These are phyloP conservation scores for Danio aesculapii DNA, from an alignment of 2,797 vertebrate genomes.

Conservation along the genomic window DNA sequence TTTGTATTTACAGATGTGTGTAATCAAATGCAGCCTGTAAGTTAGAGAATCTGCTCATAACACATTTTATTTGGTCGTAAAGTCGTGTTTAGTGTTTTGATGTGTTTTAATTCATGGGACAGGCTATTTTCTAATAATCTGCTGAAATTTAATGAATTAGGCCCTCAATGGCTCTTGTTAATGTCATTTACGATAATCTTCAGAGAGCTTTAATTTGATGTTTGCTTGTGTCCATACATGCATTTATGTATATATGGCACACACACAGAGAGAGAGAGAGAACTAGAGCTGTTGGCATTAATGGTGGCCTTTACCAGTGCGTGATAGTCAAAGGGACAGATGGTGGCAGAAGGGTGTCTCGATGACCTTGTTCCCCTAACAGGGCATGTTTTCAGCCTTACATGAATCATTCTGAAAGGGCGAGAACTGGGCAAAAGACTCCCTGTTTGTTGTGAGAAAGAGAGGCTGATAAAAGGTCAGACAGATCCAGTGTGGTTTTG, in stretches of 20 bases:
- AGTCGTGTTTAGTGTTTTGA: background rate
- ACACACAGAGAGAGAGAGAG: background rate
- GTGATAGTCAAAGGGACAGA: slow-evolving; percentile 49
- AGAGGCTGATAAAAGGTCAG: slow-evolving; percentile 21
- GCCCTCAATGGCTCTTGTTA: background rate
- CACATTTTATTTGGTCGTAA: background rate
- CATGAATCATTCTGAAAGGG: slow-evolving; percentile 43
- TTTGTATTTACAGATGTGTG: background rate
- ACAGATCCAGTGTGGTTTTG: background rate
- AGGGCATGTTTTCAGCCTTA: slow-evolving; percentile 26
- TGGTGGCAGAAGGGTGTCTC: slow-evolving; percentile 54
- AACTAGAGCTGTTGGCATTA: background rate
- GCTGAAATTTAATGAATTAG: slow-evolving; percentile 3
- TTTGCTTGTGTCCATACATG: slow-evolving; percentile 17
- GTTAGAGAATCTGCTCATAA: background rate
- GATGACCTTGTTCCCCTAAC: slow-evolving; percentile 56
- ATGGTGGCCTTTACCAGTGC: slow-evolving; percentile 32
- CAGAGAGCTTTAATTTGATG: slow-evolving; percentile 31
- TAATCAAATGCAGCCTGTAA: background rate
- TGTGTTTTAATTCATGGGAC: background rate
- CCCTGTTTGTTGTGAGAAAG: background rate
- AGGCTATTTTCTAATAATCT: slow-evolving; percentile 17
- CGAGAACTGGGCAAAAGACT: slow-evolving; percentile 13
- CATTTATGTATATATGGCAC: background rate
- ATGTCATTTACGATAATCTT: slow-evolving; percentile 31